Evolutionary conservation across 2,888 invertebrate genomes (phyloP).

Genomic region (Brenthis hecate): DNA sequence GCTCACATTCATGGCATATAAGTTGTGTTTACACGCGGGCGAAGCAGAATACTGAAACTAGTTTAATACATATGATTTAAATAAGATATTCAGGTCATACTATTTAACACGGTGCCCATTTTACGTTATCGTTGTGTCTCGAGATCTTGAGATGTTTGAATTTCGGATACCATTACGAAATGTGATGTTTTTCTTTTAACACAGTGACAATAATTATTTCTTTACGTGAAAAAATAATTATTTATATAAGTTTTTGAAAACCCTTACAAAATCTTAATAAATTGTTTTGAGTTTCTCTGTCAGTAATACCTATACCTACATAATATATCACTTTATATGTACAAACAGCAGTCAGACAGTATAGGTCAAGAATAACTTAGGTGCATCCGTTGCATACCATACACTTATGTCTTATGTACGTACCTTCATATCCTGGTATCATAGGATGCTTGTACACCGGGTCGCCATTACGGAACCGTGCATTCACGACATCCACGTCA

Average conservation of each 20-base stretch:
- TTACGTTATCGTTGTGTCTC: slow-evolving; percentile 21
- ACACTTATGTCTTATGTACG: background rate
- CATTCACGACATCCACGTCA: slow-evolving; percentile 86
- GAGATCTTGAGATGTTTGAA: slow-evolving; percentile 13
- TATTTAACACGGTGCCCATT: slow-evolving; percentile 17
- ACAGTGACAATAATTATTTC: too few species aligned
- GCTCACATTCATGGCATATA: too few species aligned
- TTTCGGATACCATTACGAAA: slow-evolving; percentile 13
- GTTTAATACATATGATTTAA: background rate
- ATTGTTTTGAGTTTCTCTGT: too few species aligned
- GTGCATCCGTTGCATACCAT: background rate
- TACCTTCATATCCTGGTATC: slow-evolving; percentile 89
- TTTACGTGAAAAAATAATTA: too few species aligned
- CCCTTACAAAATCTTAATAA: too few species aligned
- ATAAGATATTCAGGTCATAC: slow-evolving; percentile 24
- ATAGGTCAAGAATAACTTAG: too few species aligned
- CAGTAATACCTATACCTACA: too few species aligned
- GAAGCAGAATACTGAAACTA: too few species aligned
- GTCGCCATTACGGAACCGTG: slow-evolving; percentile 85
- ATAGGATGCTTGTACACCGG: slow-evolving; percentile 88
- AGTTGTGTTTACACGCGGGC: too few species aligned
- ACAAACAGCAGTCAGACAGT: too few species aligned
- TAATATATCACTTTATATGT: too few species aligned
- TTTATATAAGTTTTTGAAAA: too few species aligned
- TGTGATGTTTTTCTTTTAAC: background rate